phyloP scores from a whole-genome alignment of 2,888 invertebrate genomes.

The Microplitis manilae region DNA sequence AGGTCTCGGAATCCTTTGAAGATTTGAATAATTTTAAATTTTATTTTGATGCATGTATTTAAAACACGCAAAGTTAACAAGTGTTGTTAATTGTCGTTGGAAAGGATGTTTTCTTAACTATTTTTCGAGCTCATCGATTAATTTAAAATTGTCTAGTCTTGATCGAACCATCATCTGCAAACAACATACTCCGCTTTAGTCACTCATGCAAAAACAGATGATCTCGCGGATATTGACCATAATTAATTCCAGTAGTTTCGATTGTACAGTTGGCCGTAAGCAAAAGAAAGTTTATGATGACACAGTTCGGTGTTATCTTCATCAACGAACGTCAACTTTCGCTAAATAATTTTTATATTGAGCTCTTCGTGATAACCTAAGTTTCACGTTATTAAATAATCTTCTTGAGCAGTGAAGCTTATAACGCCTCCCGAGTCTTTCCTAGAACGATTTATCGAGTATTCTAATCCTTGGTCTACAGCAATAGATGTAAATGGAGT shows the following conservation, averaged over 20 bases:
- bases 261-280: background rate
- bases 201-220: background rate
- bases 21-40: too few relatives aligned
- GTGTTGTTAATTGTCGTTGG: too few relatives aligned
- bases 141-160: background rate
- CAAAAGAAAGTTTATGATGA: background rate
- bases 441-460: constrained; percentile 10
- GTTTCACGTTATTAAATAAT: constrained; percentile 15
- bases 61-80: too few relatives aligned
- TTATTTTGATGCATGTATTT: too few relatives aligned
- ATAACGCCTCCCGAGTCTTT: constrained; percentile 18
- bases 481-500: constrained; percentile 18
- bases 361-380: constrained; percentile 15
- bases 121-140: background rate
- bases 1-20: too few relatives aligned
- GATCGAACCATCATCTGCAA: background rate
- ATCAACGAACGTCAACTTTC: background rate
- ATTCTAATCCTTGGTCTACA: constrained; percentile 24
- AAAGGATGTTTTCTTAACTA: background rate
- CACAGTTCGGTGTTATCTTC: constrained; percentile 5
- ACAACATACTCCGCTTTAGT: background rate
- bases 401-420: background rate
- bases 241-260: background rate
- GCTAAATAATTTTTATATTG: background rate
- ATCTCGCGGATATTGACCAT: background rate